These are phyloP conservation scores for Leptarthrus brevirostris DNA, from an alignment of 2,888 invertebrate species.

Conservation along the genomic window DNA sequence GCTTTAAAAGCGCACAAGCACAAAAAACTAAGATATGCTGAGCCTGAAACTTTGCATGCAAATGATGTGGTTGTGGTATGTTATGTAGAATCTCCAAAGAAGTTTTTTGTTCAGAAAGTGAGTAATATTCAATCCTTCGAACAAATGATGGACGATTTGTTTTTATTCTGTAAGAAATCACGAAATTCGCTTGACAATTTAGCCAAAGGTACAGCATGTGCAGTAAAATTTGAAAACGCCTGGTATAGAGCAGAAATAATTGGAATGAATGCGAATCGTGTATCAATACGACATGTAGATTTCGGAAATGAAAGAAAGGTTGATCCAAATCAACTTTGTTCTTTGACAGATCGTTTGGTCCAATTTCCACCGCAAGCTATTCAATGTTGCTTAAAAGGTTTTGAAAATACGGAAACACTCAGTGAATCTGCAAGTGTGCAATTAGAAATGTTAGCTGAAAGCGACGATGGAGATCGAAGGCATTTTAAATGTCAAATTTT, in stretches of 20 bases:
- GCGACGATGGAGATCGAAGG: constrained; percentile 65
- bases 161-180: constrained; percentile 71
- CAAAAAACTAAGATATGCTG: constrained; percentile 61
- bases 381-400: constrained; percentile 79
- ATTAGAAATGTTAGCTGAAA: constrained; percentile 77
- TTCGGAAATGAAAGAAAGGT: constrained; percentile 94
- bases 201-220: constrained; percentile 74
- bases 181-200: constrained; percentile 67
- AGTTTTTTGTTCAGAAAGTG: constrained; percentile 80
- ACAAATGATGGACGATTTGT: constrained; percentile 76
- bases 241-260: constrained; percentile 86
- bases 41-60: constrained; percentile 60
- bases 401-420: constrained; percentile 64
- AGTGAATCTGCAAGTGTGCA: constrained; percentile 63
- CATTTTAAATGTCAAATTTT: constrained; percentile 66
- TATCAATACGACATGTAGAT: constrained; percentile 88
- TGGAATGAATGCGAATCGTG: constrained; percentile 70
- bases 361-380: constrained; percentile 79
- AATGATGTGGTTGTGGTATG: constrained; percentile 64
- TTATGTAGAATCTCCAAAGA: constrained; percentile 72
- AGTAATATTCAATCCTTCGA: constrained; percentile 72
- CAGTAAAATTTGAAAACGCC: constrained; percentile 82
- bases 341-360: constrained; percentile 74
- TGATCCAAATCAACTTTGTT: constrained; percentile 70
- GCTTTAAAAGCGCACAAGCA: constrained; percentile 66